phyloP scores from a whole-genome alignment of 2,888 invertebrate species.

The Aspidiotus destructor region DNA sequence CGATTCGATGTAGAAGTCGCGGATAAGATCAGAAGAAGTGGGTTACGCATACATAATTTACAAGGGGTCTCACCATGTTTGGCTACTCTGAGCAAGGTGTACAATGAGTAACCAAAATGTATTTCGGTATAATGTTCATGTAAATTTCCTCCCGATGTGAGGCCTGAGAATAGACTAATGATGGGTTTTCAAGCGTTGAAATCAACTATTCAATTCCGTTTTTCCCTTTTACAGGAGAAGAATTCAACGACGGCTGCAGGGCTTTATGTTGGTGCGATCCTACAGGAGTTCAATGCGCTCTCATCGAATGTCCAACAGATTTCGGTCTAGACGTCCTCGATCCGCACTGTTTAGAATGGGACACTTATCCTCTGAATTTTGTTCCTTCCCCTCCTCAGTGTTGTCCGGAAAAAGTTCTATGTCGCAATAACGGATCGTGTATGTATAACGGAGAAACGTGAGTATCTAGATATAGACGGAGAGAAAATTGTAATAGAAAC shows the following conservation, averaged over 20 bases:
- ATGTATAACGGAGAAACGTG: constrained; percentile 54
- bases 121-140: too few relatives aligned
- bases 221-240: constrained; percentile 48
- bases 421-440: constrained; percentile 74
- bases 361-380: constrained; percentile 63
- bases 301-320: constrained; percentile 71
- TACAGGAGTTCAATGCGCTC: constrained; percentile 62
- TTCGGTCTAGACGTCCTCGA: constrained; percentile 77
- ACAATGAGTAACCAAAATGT: too few relatives aligned
- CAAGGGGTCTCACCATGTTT: too few relatives aligned
- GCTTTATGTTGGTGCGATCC: constrained; percentile 66
- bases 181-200: too few relatives aligned
- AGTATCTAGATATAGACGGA: constrained; percentile 38
- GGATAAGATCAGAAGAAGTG: too few relatives aligned
- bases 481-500: too few relatives aligned
- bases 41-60: too few relatives aligned
- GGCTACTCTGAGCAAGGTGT: too few relatives aligned
- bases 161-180: too few relatives aligned
- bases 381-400: constrained; percentile 64
- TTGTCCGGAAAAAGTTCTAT: constrained; percentile 67
- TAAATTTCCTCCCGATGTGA: too few relatives aligned
- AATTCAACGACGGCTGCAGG: constrained; percentile 73
- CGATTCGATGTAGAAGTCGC: too few relatives aligned
- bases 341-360: constrained; percentile 77
- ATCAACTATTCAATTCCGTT: too few relatives aligned